Evolutionary conservation across 2,797 vertebrate genomes (phyloP), one percentile per base, ranked within the genome.

Genomic region (Argyrosomus regius): DNA sequence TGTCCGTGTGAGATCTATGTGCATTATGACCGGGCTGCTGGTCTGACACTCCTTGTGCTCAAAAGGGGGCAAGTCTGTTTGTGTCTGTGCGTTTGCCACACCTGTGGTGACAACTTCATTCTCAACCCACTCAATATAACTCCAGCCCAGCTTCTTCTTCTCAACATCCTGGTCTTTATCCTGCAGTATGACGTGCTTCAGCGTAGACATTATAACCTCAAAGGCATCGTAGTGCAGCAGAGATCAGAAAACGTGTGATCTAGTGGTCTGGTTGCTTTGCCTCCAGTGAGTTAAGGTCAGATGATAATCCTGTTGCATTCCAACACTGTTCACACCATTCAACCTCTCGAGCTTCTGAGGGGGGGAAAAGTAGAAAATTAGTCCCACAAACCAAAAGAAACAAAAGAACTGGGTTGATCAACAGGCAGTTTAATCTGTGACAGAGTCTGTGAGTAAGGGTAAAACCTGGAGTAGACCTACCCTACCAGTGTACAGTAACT

Each of bases 31-130:
- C 0, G 95, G 93, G 72, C 39, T 93, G 76, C 91, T 89, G 46
- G 96, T 96, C 87, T 96, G 96, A 28, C 87, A 90, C 84, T 90
- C 90, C 87, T 93, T 94, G 87, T 96, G 84, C 73, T 91, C 75
- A 0, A 60, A 62, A 16, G 77, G 16, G n/a, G 64, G 48, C 0
- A 3, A 9, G 56, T 88, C 88, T 0, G 95, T 96, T 86, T 96
- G 96, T 0, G 96, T 96, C 56, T 94, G 75, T 16, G 85, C 92
- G 1, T 91, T 75, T 0, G 54, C 87, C 72, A 88, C 82, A 56
- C 89, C 87, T 7, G 85, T 18, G 2, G 56, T 46, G 59, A 82
- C 80, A 0, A 75, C 89, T 70, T 94, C 92, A 80, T 92, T 91
- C 31, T 92, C 89, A 5, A 61, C 88, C 94, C 94, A 95, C 75